Evolutionary conservation across 2,797 vertebrate species (phyloP).

Genomic region (Esox masquinongy): DNA sequence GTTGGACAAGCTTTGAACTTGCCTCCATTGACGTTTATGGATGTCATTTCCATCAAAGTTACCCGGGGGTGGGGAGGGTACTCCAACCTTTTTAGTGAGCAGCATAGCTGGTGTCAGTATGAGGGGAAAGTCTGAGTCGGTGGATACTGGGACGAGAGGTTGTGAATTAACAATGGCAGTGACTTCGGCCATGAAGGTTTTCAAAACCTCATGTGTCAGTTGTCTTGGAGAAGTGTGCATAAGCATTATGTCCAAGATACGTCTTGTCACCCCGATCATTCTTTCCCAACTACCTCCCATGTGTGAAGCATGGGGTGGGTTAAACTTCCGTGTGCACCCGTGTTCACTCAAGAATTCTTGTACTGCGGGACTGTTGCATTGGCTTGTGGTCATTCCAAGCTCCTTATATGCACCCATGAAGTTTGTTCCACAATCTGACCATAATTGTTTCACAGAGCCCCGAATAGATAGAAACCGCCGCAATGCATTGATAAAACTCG

Average conservation of each 20-base stretch:
- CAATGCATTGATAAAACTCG: neutral
- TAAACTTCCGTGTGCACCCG: neutral
- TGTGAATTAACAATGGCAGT: neutral
- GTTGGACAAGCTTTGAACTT: constrained; percentile 17
- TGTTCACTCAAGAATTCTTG: neutral
- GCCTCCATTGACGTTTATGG: constrained; percentile 28
- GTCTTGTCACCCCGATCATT: neutral
- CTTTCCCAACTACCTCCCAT: neutral
- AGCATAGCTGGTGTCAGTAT: constrained; percentile 21
- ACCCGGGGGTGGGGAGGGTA: constrained; percentile 17
- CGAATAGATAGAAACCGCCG: neutral
- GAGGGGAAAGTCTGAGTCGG: constrained; percentile 16
- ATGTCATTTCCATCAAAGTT: constrained; percentile 19
- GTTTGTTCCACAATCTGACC: neutral
- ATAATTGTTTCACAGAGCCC: neutral
- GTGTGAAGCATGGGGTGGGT: neutral
- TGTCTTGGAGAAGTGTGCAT: neutral
- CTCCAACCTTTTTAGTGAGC: constrained; percentile 21
- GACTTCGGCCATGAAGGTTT: constrained; percentile 4
- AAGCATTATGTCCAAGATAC: neutral
- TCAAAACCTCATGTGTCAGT: neutral
- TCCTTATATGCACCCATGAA: neutral
- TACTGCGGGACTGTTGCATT: neutral
- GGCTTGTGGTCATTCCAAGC: neutral
- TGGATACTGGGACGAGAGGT: constrained; percentile 2